Base-by-base conservation (phyloP, 2,113 vertebrate genomes). In the Odontophorus gujanensis region DNA sequence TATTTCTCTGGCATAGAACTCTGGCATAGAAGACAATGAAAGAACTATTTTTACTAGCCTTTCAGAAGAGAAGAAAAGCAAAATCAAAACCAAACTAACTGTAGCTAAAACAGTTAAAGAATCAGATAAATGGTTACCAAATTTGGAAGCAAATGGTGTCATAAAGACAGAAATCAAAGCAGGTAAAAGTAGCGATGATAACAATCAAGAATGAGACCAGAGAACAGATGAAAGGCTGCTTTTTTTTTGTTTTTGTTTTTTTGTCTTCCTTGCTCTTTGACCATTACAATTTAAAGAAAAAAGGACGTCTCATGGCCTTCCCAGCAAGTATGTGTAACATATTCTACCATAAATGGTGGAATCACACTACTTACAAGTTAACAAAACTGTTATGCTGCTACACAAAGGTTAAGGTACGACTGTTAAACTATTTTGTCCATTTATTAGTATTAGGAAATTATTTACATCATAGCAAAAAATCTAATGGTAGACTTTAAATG, bases 261-360 rank as follows among this genome's bases (percentile, higher is more conserved):
- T 50, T 53, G 13, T 13, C 32, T 76, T 19, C 50, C 30, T 47
- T 36, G 25, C 2, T 43, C 36, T 87, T 89, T 77, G 48, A 61
- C 25, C 7, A 20, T 15, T 58, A 4, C 24, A 81, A 50, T 10
- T 10, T 58, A 62, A 28, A 58, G 57, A 85, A 86, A 22, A 7
- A 0, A 0, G 0, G 0, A 1, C 1, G 4, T 17, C 4, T 50
- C 55, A 40, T 28, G 2, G 13, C 13, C 21, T 76, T 67, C 25
- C 6, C 14, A 75, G 61, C 53, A 55, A 10, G 34, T 3, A 38
- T 1, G 8, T 50, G 40, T 19, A 76, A 85, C 57, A 61, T 11
- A 34, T 51, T 16, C 36, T 87, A 55, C 1, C 66, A 22, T n/a
- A 84, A 67, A 55, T 43, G 20, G 14, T 7, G 2, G 81, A 87